Evolutionary conservation across 2,797 vertebrate genomes (phyloP).

Genomic region (Pangasius larnaudii): DNA sequence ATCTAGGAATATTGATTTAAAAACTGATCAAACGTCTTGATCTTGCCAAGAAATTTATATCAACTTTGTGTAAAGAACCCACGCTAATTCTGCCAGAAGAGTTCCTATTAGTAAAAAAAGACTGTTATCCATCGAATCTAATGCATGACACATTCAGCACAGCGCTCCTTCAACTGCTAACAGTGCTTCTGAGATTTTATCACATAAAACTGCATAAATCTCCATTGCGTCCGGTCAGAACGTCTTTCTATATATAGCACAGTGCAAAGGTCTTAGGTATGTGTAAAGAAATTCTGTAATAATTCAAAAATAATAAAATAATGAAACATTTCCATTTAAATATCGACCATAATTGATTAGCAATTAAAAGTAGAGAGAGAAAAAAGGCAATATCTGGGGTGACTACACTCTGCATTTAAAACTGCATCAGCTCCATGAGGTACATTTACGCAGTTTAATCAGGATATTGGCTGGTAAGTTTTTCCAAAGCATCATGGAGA

Average conservation of each 20-base stretch:
- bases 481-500: neutral
- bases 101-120: neutral
- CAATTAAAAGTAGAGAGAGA: neutral
- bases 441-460: neutral
- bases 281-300: neutral
- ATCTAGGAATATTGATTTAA: neutral
- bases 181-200: neutral
- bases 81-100: neutral
- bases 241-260: neutral
- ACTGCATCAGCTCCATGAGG: neutral
- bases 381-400: neutral
- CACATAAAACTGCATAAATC: neutral
- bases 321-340: neutral
- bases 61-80: neutral
- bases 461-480: neutral
- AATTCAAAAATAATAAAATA: neutral
- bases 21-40: neutral
- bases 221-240: neutral
- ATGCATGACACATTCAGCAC: neutral
- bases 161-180: neutral
- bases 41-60: too few relatives aligned
- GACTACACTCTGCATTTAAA: neutral
- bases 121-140: neutral
- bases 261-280: neutral
- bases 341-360: neutral